phyloP scores from a whole-genome alignment of 92 coral and sea anemone species.

The Epizoanthus stellaris region DNA sequence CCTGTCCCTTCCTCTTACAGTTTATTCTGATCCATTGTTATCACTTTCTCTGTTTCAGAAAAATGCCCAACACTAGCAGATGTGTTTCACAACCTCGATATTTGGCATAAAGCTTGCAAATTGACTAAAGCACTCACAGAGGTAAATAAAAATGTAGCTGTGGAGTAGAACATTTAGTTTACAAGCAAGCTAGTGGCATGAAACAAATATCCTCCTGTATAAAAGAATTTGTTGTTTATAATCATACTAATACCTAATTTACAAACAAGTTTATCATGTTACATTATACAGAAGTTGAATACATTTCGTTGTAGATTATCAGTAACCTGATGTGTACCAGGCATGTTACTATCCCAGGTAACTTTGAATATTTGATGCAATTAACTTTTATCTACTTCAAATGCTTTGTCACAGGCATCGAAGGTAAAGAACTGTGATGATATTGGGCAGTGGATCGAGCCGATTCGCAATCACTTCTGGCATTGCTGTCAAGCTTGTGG shows the following conservation, averaged over 20 bases:
- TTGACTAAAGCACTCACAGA: constrained; percentile 32
- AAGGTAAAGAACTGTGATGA: constrained; percentile 59
- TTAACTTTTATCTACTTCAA: too few relatives aligned
- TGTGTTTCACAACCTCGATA: constrained; percentile 8
- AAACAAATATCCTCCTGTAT: too few relatives aligned
- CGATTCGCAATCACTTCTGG: constrained; percentile 64
- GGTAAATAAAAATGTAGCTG: constrained; percentile 8
- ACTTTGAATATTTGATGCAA: too few relatives aligned
- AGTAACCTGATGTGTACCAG: too few relatives aligned
- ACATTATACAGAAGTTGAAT: too few relatives aligned
- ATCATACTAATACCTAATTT: too few relatives aligned
- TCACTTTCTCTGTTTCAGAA: not conserved
- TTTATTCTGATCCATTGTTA: not conserved
- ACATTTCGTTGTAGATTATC: too few relatives aligned
- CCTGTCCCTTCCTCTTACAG: not conserved
- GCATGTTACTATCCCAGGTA: too few relatives aligned
- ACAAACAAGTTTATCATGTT: too few relatives aligned
- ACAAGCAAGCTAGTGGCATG: constrained; percentile 18
- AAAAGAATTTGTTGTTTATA: too few relatives aligned
- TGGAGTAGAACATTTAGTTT: not conserved
- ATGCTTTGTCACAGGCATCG: constrained; percentile 39
- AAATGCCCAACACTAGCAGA: constrained; percentile 3
- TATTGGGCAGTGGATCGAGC: constrained; percentile 51
- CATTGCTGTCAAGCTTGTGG: constrained; percentile 53
- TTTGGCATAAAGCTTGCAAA: constrained; percentile 36